Evolutionary conservation across 2,888 invertebrate genomes (phyloP).

Genomic region (Yponomeuta evonymella): DNA sequence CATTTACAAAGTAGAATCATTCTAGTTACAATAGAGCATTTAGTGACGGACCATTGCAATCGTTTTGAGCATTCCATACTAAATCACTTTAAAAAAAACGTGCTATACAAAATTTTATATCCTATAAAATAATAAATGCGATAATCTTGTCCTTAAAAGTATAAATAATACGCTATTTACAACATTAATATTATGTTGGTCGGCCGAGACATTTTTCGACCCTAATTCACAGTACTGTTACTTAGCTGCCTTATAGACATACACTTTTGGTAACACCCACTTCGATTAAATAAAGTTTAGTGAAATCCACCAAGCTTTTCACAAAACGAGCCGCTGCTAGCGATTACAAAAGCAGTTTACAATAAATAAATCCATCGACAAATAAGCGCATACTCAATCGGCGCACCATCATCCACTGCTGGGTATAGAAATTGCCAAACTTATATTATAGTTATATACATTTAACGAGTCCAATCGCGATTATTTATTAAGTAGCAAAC

Average conservation of each 20-base stretch:
- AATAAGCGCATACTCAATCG: no score
- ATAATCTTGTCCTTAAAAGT: conserved; percentile 2
- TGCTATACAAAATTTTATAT: background rate
- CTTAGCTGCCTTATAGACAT: background rate
- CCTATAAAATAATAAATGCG: conserved; percentile 11
- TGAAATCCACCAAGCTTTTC: background rate
- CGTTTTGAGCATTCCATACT: background rate
- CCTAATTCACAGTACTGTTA: background rate
- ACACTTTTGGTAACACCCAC: background rate
- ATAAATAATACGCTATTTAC: conserved; percentile 7
- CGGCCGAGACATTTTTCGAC: background rate
- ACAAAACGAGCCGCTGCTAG: background rate
- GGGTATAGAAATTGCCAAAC: no score
- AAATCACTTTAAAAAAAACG: background rate
- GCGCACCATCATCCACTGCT: no score
- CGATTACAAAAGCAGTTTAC: no score
- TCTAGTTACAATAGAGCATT: background rate
- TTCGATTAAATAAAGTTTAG: background rate
- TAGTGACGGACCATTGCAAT: background rate
- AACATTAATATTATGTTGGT: background rate
- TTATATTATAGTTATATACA: no score
- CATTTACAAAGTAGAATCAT: no score
- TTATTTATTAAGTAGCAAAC: no score
- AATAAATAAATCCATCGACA: no score
- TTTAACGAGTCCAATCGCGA: no score